These are phyloP conservation scores for Invenusta paracnida DNA, from an alignment of 2,888 invertebrate genomes.

Conservation along the genomic window DNA sequence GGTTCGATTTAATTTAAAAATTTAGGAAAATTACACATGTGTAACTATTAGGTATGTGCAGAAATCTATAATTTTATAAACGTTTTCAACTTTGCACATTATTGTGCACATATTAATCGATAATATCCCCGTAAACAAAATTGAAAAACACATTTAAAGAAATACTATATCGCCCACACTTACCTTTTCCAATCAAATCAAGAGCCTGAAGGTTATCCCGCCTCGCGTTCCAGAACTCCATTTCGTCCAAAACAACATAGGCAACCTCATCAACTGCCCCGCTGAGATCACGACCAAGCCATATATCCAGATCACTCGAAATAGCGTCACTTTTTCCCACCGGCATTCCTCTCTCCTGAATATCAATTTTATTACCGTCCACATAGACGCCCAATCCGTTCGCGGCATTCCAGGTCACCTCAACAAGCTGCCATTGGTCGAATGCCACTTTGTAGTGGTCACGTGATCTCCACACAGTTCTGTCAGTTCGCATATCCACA, in stretches of 20 bases:
- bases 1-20: no score
- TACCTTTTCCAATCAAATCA: background rate
- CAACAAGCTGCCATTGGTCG: slow-evolving; percentile 7
- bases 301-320: background rate
- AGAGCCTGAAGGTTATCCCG: background rate
- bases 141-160: no score
- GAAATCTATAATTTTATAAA: no score
- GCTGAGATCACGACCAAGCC: background rate
- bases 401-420: background rate
- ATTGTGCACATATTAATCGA: no score
- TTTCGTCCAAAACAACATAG: background rate
- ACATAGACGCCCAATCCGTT: background rate
- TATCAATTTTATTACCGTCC: background rate
- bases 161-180: no score
- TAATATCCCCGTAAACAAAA: no score
- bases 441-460: background rate
- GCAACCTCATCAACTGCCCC: background rate
- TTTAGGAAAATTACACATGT: no score
- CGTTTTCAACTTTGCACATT: no score
- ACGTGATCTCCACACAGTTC: background rate
- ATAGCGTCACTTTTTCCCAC: background rate
- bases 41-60: no score
- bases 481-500: background rate
- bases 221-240: background rate
- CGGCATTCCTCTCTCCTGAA: background rate